These are phyloP conservation scores for Leucophenga maculata DNA, from an alignment of 2,888 invertebrate genomes.

Conservation along the genomic window DNA sequence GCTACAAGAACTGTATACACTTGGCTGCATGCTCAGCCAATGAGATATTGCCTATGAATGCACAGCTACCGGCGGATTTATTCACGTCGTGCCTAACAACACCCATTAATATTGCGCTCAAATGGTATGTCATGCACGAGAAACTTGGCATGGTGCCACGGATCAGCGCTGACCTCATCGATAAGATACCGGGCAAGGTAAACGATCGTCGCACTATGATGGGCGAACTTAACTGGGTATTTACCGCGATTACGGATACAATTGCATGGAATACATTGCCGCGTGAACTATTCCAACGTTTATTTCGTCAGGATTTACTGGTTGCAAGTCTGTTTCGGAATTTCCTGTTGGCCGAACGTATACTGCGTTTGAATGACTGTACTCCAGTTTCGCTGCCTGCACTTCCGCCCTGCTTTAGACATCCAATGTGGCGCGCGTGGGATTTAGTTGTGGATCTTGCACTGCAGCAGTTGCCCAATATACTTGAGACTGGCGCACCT, in stretches of 20 bases:
- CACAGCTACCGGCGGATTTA: slow-evolving; percentile 96
- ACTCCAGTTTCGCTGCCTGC: slow-evolving; percentile 94
- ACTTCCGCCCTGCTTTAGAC: slow-evolving; percentile 90
- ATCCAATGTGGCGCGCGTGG: slow-evolving; percentile 98
- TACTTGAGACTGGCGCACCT: slow-evolving; percentile 76
- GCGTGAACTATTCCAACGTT: slow-evolving; percentile 93
- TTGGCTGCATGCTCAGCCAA: slow-evolving; percentile 95
- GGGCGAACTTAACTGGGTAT: slow-evolving; percentile 99
- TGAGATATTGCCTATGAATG: slow-evolving; percentile 96
- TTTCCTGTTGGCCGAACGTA: slow-evolving; percentile 95
- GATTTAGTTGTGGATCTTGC: slow-evolving; percentile 96
- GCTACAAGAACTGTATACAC: slow-evolving; percentile 94
- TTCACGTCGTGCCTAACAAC: slow-evolving; percentile 99
- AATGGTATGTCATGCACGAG: slow-evolving; percentile 92
- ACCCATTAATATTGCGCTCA: slow-evolving; percentile 95
- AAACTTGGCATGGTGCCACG: slow-evolving; percentile 86
- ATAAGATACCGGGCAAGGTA: slow-evolving; percentile 97
- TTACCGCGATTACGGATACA: slow-evolving; percentile 99
- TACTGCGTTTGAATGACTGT: slow-evolving; percentile 96
- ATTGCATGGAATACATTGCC: slow-evolving; percentile 99
- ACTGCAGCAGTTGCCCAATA: slow-evolving; percentile 88
- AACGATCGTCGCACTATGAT: slow-evolving; percentile 96
- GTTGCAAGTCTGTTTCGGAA: slow-evolving; percentile 99
- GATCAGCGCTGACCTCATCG: slow-evolving; percentile 88
- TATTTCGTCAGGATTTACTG: slow-evolving; percentile 96